Evolutionary conservation across 2,888 invertebrate genomes (phyloP), one percentile per base, ranked within the genome.

Genomic region (Silvanus unidentatus): DNA sequence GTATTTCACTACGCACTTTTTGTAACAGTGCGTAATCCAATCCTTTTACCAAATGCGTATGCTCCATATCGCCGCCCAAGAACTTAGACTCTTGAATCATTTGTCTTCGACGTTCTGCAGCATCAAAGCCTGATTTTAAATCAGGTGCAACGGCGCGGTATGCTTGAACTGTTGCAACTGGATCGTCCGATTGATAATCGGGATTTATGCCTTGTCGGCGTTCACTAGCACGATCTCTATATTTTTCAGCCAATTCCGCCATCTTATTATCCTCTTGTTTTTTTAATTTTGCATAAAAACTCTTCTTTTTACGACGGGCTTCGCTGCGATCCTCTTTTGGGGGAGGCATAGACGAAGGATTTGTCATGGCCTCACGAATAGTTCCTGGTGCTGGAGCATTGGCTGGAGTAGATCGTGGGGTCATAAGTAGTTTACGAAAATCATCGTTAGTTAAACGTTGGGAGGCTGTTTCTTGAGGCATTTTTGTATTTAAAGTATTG

Each of bases 61-160:
- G 99, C 65, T 99, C 97, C 91, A 99, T 97, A 72, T 99, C 99
- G 80, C 99, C 99, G 69, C 99, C 99, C 76, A 99, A 91, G 74
- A 95, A 99, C 74, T 99, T 99, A 0, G 99, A 99, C 74, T 99
- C 98, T 68, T 88, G 88, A 66, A 99, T 99, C 77, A 96, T 85
- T 65, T 97, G 93, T 40, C 95, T 81, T 41, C 98, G 77, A 34
- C 96, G 78, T 72, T 98, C 97, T 4, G 97, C 96, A 0, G 94
- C 94, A 75, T 95, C 94, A 70, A 89, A 83, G 52, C 93, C 88
- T 0, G 94, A 93, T 67, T 96, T 95, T 10, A 92, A 73, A 75
- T 97, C 97, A 0, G 97, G 97, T 2, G 97, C 98, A 1, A 99
- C 97, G 5, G 98, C 97, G 62, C 95, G 56, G 49, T 73, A 73